Evolutionary conservation across 2,888 invertebrate genomes (phyloP).

Genomic region (Agrenia bidenticulata): DNA sequence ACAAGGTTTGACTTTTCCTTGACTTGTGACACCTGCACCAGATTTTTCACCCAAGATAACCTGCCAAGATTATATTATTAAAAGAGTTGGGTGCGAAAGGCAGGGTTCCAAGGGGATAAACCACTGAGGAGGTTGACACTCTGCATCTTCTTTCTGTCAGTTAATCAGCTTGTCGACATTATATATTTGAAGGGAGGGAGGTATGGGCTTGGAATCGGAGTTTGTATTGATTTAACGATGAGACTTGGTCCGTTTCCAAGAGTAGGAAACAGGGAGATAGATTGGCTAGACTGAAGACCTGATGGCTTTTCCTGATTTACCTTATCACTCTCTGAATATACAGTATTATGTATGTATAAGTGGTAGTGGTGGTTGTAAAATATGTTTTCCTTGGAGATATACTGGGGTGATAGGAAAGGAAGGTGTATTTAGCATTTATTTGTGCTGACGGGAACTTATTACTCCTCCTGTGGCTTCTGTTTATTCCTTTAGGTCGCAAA

Average conservation of each 20-base stretch:
- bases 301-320: conserved; percentile 2
- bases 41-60: conserved; percentile 8
- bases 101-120: too few relatives aligned
- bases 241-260: neutral
- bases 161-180: conserved; percentile 4
- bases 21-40: conserved; percentile 4
- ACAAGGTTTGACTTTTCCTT: neutral
- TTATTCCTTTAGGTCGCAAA: too few relatives aligned
- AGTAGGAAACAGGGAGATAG: neutral
- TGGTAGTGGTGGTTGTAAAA: too few relatives aligned
- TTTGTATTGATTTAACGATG: neutral
- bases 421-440: too few relatives aligned
- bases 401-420: too few relatives aligned
- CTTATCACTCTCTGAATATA: neutral
- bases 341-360: too few relatives aligned
- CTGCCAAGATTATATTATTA: neutral
- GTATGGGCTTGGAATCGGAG: neutral
- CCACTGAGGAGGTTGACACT: neutral
- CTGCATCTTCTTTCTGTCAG: neutral
- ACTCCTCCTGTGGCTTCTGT: too few relatives aligned
- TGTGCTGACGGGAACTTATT: too few relatives aligned
- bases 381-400: too few relatives aligned
- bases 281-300: neutral
- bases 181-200: neutral
- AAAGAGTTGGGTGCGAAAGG: too few relatives aligned